phyloP scores from a whole-genome alignment of 2,888 invertebrate genomes.

The Anarsia innoxiella region DNA sequence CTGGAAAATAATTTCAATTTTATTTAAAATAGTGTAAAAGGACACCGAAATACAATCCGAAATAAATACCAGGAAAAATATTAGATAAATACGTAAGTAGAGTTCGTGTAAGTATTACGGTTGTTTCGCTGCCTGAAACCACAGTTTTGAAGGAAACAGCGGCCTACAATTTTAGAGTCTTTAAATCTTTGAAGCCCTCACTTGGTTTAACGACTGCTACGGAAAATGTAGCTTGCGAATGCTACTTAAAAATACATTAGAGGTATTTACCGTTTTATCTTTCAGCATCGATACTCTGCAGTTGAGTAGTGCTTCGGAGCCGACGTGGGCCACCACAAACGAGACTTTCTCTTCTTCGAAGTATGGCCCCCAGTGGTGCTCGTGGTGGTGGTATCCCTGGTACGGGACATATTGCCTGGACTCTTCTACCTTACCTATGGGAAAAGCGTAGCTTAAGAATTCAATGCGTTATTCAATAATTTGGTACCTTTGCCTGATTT shows the following conservation, averaged over 20 bases:
- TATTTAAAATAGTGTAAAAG: no score
- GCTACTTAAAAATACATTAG: conserved; percentile 9
- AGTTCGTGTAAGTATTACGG: no score
- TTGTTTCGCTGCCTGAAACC: no score
- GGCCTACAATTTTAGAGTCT: neutral
- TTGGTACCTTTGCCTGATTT: no score
- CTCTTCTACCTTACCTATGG: conserved; percentile 60
- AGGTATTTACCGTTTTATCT: conserved; percentile 77
- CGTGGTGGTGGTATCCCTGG: conserved; percentile 78
- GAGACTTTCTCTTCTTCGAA: conserved; percentile 78
- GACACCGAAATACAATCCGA: no score
- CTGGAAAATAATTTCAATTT: no score
- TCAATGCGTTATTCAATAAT: no score
- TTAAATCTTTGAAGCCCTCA: neutral
- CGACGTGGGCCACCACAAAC: conserved; percentile 77
- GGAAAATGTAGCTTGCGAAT: conserved; percentile 1
- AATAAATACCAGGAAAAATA: no score
- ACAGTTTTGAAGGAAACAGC: no score
- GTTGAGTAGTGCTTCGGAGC: conserved; percentile 78
- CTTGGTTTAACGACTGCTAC: conserved; percentile 6
- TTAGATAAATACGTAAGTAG: no score
- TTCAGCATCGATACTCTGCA: conserved; percentile 82
- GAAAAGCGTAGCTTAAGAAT: no score
- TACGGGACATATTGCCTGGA: conserved; percentile 57
- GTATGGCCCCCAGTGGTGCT: conserved; percentile 83